Evolutionary conservation across 2,888 invertebrate genomes (phyloP), one percentile per base, ranked within the genome.

Genomic region (Plemyria rubiginata): DNA sequence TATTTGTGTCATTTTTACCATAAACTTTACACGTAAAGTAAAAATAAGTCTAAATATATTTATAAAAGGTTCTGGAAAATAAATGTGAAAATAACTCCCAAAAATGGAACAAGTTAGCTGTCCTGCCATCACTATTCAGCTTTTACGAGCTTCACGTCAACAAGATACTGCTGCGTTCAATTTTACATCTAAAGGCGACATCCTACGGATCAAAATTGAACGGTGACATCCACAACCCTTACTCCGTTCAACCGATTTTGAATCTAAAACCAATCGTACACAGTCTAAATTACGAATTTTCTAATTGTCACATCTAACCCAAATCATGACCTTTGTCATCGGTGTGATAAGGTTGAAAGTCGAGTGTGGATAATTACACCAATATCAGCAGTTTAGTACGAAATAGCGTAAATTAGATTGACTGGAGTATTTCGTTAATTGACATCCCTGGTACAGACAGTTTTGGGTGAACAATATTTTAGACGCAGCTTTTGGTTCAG

Each of bases 401-500:
- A 53, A 53, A 53, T 52, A 32, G 46, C 52, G 22, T 43, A 41
- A 63, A 60, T 62, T 67, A 64, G 65, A 68, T 67, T 67, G 67
- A 68, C 52, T 57, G 58, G 55, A 60, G 66, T 68, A 68, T 64
- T 58, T 46, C 62, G 62, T 36, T 67, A 65, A 67, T 68, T 68
- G 66, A 67, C 61, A 51, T 59, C 16, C 40, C 60, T 65, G 66
- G 50, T 54, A 45, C 29, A 13, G 65, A 54, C 63, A 65, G 65
- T 53, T 67, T 61, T 60, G 43, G 60, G 48, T 60, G 50, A 50
- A 36, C 43, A 57, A 50, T 50, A 38, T 51, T 55, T 54, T 22
- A 36, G 51, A 38, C 45, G 36, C 40, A 15, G 46, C 15, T 36
- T 58, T 59, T 41, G 40, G 45, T 52, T 52, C n/a, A 43, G 15